Evolutionary conservation across 2,888 invertebrate genomes (phyloP).

Genomic region (Drosophila ezoana): DNA sequence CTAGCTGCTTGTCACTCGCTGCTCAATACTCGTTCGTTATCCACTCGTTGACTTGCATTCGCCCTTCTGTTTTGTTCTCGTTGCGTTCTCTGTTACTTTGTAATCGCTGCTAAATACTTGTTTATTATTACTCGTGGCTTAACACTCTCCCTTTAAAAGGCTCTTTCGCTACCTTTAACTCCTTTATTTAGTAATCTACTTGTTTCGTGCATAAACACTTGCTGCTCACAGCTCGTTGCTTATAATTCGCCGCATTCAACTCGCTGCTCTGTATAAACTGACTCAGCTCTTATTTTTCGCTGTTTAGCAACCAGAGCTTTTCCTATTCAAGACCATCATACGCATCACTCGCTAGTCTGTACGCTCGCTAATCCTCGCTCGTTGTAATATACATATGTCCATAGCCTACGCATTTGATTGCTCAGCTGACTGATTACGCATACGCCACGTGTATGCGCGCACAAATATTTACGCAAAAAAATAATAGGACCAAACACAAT

Average conservation of each 20-base stretch:
- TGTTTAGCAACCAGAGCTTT: no score
- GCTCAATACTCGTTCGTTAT: not conserved
- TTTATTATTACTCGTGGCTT: not conserved
- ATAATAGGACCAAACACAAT: conserved; percentile 18
- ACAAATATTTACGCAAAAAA: conserved; percentile 40
- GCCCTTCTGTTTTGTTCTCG: no score
- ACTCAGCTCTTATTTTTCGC: no score
- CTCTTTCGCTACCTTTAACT: no score
- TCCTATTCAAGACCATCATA: not conserved
- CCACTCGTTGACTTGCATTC: not conserved
- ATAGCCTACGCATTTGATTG: conserved; percentile 24
- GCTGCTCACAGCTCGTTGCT: no score
- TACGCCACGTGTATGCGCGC: conserved; percentile 35
- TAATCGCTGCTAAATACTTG: no score
- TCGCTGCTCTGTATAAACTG: no score
- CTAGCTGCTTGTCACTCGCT: conserved; percentile 1
- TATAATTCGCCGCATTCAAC: no score
- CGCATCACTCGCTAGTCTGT: not conserved
- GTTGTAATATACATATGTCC: not conserved
- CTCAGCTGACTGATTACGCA: conserved; percentile 44
- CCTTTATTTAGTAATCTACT: no score
- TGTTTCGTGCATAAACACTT: not conserved
- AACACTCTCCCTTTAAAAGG: not conserved
- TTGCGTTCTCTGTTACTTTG: no score
- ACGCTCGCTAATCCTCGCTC: not conserved